Base-by-base conservation (phyloP, 2,113 vertebrate species). In the Kryptolebias marmoratus region DNA sequence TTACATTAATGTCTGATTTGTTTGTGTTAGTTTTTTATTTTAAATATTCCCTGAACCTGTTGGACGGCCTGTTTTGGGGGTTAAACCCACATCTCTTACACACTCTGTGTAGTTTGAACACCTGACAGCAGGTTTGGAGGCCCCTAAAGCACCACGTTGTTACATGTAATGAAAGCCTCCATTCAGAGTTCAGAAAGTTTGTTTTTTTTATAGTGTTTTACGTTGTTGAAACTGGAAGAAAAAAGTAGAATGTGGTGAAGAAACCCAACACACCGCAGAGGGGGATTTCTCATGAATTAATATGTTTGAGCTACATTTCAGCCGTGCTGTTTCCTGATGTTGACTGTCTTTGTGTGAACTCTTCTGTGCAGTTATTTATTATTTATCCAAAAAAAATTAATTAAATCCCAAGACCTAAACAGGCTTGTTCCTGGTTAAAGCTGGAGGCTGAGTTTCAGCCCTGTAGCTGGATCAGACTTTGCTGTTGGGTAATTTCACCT, bases 311-410 rank as follows among this genome's bases (percentile, higher is more conserved):
- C 36, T 53, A 22, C 68, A 59, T 80, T 83, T 79, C 60, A 54
- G 52, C 63, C 54, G 31, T 32, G 48, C 45, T 1, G 11, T 73
- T 47, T 64, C 71, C 52, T 63, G 15, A 31, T 62, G 13, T 62
- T 68, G 55, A 78, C 60, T 62, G 27, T 30, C 11, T 56, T 14
- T 1, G 27, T 48, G 63, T 66, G 36, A 53, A 10, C 57, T 75
- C 57, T 71, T 64, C 65, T 48, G 8, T 79, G 16, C 42, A 31
- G 58, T 72, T 86, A 82, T 87, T 83, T 82, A 68, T 70, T 84
- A 80, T 80, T 85, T 86, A 84, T 80, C 61, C 4, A 11, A 60
- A 45, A 15, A 42, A 22, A 22, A 22, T 22, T 22, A 22, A 22
- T 22, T 22, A 22, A 22, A 22, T 0, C 0, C 44, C 0, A 1